Evolutionary conservation across 2,113 vertebrate species (phyloP).

Genomic region (Emydura subglobosa): DNA sequence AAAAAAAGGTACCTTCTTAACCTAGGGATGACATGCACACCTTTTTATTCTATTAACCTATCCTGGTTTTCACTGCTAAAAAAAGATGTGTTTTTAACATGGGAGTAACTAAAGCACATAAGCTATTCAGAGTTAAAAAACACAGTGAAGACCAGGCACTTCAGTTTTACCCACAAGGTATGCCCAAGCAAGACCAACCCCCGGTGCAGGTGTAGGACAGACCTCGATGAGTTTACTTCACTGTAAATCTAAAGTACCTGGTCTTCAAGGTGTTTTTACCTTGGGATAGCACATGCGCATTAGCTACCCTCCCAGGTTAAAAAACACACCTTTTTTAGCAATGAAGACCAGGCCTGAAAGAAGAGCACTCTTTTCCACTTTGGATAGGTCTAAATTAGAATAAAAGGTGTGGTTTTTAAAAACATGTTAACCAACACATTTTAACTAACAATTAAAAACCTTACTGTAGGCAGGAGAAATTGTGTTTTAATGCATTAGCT

Average conservation of each 20-base stretch:
- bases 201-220: neutral
- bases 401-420: neutral
- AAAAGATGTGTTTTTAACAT: neutral
- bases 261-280: neutral
- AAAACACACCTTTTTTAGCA: neutral
- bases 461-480: neutral
- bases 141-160: neutral
- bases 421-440: too few species aligned
- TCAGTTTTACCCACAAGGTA: neutral
- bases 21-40: neutral
- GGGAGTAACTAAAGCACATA: neutral
- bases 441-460: neutral
- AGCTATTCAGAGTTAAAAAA: neutral
- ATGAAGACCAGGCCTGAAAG: neutral
- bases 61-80: neutral
- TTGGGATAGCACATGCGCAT: neutral
- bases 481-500: neutral
- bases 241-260: neutral
- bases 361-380: rapidly evolving
- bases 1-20: neutral
- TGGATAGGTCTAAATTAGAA: neutral
- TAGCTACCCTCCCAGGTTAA: neutral
- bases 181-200: neutral
- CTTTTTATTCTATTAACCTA: neutral
- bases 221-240: neutral